Evolutionary conservation across 2,113 vertebrate genomes (phyloP), one percentile per base, ranked within the genome.

Genomic region (Gobio gobio): DNA sequence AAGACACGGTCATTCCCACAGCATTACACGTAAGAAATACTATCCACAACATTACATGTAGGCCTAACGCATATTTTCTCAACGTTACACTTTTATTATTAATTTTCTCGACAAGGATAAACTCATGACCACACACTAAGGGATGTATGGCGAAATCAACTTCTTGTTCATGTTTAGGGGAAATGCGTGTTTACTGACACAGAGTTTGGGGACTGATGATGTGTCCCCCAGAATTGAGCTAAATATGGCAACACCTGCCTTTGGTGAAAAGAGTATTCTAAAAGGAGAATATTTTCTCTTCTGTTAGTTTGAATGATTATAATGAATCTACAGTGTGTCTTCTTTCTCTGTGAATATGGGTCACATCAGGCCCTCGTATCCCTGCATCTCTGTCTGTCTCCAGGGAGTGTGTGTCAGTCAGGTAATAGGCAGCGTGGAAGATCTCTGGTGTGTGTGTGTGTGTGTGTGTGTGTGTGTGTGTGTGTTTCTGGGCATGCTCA

Each of bases 371-470:
- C 29, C 8, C 20, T 72, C 22, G 12, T 80, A 20, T 14, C 49
- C 81, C 84, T 45, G 22, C n/a, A 36, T 61, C 76, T 78, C 89
- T 86, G 68, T 82, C n/a, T 54, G 40, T 22, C 73, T 63, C 63
- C 45, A 68, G 64, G 43, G 82, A 63, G 63, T 86, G 72, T 76
- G 54, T 82, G 86, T 86, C 82, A 81, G 86, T 86, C 82, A 81
- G 88, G 88, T 78, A 33, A 84, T 77, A 73, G 70, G 49, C 51
- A 64, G 33, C 26, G 29, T 54, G 4, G 70, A 82, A 29, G 56
- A 54, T 75, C 24, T 16, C 43, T 22, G 2, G 16, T 29, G 63
- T 26, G 13, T 29, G 1, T 64, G 59, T 63, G n/a, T 63, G n/a
- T 49, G 74, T 85, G 64, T 72, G 45, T 80, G 86, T 86, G 29